Conservation (phyloP, 2,888 invertebrate genomes). For the Ferdinandea cuprea region DNA sequence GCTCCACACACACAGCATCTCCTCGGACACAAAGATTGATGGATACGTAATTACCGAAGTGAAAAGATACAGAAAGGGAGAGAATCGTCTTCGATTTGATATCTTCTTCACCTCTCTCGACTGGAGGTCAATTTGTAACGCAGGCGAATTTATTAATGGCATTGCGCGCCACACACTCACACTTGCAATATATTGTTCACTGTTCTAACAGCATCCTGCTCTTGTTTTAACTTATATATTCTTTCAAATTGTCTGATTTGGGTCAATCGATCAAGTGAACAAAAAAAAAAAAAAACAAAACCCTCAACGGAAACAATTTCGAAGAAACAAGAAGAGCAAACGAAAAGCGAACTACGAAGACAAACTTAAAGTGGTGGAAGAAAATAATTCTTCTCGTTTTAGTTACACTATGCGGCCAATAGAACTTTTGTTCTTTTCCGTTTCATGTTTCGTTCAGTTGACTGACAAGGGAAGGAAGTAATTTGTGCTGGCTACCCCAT, state of each 20-base stretch:
- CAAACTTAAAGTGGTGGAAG: conserved; percentile 44
- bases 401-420: conserved; percentile 49
- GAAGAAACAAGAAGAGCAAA: conserved; percentile 14
- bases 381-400: conserved; percentile 44
- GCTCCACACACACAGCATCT: too few relatives aligned
- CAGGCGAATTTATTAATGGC: conserved; percentile 50
- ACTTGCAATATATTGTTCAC: too few relatives aligned
- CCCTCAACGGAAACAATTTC: too few relatives aligned
- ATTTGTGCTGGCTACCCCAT: conserved; percentile 31
- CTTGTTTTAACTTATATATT: too few relatives aligned
- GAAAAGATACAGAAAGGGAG: conserved; percentile 38
- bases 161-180: not conserved
- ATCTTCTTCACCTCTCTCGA: conserved; percentile 43
- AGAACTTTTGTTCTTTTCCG: conserved; percentile 54
- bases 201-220: conserved; percentile 7
- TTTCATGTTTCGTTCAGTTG: conserved; percentile 11
- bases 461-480: conserved; percentile 38
- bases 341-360: not conserved
- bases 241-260: conserved; percentile 36
- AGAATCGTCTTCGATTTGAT: conserved; percentile 39
- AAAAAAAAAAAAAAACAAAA: conserved; percentile 11
- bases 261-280: conserved; percentile 62
- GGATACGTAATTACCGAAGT: conserved; percentile 62
- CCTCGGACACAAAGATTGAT: conserved; percentile 64
- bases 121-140: conserved; percentile 60